These are phyloP conservation scores for Odobenus rosmarus DNA, from an alignment of 2,113 vertebrate genomes.

Conservation along the genomic window DNA sequence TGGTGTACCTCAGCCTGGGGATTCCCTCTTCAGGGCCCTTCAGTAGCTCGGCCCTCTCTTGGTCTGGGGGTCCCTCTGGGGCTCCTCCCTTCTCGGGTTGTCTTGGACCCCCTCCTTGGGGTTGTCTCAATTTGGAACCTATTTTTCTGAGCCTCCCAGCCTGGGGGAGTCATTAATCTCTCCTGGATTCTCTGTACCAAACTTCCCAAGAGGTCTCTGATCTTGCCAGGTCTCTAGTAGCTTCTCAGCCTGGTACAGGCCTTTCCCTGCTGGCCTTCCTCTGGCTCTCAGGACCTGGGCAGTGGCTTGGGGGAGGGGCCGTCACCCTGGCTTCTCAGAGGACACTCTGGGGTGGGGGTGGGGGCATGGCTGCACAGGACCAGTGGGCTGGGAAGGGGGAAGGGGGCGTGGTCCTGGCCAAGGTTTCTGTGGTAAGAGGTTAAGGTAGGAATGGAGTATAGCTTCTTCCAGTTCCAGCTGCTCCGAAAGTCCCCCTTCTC, in stretches of 20 bases:
- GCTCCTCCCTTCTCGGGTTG: background rate
- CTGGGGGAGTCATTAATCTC: background rate
- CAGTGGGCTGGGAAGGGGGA: background rate
- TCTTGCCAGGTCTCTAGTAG: background rate
- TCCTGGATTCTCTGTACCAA: background rate
- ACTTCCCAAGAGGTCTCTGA: background rate
- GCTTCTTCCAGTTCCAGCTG: slow-evolving; percentile 41
- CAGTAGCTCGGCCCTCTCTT: background rate
- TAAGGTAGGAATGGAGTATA: slow-evolving; percentile 3
- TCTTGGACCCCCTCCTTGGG: background rate
- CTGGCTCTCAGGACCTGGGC: background rate
- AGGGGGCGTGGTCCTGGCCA: background rate
- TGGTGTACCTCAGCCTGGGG: background rate
- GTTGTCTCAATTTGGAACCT: background rate
- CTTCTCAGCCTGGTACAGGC: background rate
- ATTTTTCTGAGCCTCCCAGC: background rate
- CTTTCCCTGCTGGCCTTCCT: background rate
- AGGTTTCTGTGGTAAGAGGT: background rate
- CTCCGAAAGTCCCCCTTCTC: slow-evolving; percentile 56
- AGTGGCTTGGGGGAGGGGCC: background rate
- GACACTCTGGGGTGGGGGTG: background rate
- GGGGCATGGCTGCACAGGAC: background rate
- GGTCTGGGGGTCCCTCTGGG: background rate
- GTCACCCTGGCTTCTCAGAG: background rate
- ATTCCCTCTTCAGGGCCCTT: background rate